Evolutionary conservation across 2,113 vertebrate species (phyloP).

Genomic region (Otis tarda): DNA sequence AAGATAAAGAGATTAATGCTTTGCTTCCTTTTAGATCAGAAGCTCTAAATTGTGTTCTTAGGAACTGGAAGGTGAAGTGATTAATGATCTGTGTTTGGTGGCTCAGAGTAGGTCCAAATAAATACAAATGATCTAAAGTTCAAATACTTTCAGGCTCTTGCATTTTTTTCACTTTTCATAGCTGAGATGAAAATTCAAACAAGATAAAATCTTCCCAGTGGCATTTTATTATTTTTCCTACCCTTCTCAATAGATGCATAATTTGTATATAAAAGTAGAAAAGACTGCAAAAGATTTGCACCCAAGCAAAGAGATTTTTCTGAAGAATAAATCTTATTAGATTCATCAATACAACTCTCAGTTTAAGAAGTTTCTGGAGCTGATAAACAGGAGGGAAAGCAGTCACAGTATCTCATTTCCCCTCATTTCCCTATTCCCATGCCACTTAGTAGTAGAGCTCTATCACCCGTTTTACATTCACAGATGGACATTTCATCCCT

Average conservation of each 20-base stretch:
- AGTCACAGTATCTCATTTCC: neutral
- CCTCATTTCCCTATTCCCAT: neutral
- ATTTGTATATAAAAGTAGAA: neutral
- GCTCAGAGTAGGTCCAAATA: neutral
- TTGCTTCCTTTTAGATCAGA: neutral
- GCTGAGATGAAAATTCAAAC: neutral
- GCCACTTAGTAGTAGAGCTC: neutral
- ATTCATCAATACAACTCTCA: neutral
- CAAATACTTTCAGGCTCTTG: rapidly evolving
- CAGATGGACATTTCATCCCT: neutral
- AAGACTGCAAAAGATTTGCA: neutral
- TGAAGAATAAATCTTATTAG: neutral
- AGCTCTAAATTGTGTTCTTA: neutral
- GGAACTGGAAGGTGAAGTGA: neutral
- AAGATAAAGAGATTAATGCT: neutral
- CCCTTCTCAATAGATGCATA: neutral
- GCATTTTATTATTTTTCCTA: neutral
- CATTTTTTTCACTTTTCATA: neutral
- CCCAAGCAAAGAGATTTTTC: neutral
- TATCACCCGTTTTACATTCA: neutral
- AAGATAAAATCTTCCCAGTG: neutral
- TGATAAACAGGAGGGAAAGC: neutral
- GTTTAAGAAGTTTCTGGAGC: neutral
- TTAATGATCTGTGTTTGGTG: neutral
- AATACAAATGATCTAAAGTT: neutral